Percentiles rank a stretch among this genome's conserved stretches.
Evolutionary conservation across 1,140 invertebrate genomes (phyloP).

Genomic region (Lucilia cuprina): DNA sequence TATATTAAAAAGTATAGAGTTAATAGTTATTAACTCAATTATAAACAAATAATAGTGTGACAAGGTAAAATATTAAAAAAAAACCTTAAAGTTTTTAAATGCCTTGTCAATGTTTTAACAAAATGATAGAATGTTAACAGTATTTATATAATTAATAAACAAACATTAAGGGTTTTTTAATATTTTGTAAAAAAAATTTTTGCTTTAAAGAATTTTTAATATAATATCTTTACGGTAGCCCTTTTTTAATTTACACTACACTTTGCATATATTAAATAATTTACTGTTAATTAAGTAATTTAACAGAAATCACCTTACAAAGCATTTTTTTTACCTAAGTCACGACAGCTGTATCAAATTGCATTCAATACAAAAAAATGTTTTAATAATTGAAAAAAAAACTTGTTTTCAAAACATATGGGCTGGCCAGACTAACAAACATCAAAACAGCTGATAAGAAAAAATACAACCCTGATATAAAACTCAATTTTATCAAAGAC

Average conservation of each 20-base stretch:
- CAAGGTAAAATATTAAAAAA: no score
- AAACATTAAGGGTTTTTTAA: no score
- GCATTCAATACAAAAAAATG: background rate
- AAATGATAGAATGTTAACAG: no score
- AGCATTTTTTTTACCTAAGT: background rate
- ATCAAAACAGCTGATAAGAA: background rate
- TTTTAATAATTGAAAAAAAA: background rate
- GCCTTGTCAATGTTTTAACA: no score
- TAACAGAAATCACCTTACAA: background rate
- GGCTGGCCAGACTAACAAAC: background rate
- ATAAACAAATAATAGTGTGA: no score
- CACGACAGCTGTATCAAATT: background rate
- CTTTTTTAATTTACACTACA: background rate
- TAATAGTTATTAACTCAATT: no score
- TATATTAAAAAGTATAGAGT: no score
- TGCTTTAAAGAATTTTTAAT: no score
- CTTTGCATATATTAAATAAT: background rate
- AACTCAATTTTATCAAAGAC: no score
- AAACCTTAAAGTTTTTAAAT: no score
- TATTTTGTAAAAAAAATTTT: no score
- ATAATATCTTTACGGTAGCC: background rate
- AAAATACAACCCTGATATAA: background rate
- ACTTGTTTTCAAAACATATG: background rate
- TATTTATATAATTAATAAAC: no score
- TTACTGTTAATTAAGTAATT: slow-evolving; percentile 12